phyloP scores from a whole-genome alignment of 2,888 invertebrate species.

The Callyntrura sp. region DNA sequence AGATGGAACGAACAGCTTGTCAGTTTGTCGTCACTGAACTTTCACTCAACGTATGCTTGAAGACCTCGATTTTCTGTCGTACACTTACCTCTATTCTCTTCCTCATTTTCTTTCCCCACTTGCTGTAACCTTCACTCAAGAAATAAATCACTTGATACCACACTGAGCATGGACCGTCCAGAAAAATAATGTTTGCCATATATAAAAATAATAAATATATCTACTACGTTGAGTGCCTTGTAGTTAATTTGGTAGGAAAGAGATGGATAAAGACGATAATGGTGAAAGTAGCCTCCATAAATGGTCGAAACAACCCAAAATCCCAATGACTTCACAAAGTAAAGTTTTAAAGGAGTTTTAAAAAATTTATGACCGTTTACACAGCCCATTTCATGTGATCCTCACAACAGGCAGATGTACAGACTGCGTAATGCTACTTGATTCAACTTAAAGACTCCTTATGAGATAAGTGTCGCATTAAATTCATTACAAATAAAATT shows the following conservation, averaged over 20 bases:
- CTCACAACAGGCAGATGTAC: background rate
- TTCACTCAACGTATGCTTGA: background rate
- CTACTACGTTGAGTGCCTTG: background rate
- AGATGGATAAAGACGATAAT: slow-evolving; percentile 5
- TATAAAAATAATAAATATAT: too few relatives aligned
- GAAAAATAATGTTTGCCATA: too few relatives aligned
- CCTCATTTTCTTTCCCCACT: background rate
- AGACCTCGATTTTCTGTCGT: background rate
- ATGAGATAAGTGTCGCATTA: slow-evolving; percentile 17
- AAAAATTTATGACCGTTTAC: slow-evolving; percentile 23
- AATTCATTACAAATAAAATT: slow-evolving; percentile 24
- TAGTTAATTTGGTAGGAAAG: slow-evolving; percentile 12
- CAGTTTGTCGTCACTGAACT: slow-evolving; percentile 46
- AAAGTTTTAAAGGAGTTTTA: background rate
- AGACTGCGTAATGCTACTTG: slow-evolving; percentile 11
- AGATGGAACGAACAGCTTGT: slow-evolving; percentile 22
- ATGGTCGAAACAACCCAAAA: background rate
- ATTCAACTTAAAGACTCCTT: slow-evolving; percentile 25
- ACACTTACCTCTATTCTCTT: background rate
- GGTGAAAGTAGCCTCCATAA: background rate
- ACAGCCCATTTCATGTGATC: slow-evolving; percentile 6
- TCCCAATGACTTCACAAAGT: slow-evolving; percentile 21
- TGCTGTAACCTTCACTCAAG: background rate
- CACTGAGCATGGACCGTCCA: too few relatives aligned
- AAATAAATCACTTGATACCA: background rate